These are phyloP conservation scores for Colaptes auratus DNA, from an alignment of 2,113 vertebrate genomes.

Conservation along the genomic window DNA sequence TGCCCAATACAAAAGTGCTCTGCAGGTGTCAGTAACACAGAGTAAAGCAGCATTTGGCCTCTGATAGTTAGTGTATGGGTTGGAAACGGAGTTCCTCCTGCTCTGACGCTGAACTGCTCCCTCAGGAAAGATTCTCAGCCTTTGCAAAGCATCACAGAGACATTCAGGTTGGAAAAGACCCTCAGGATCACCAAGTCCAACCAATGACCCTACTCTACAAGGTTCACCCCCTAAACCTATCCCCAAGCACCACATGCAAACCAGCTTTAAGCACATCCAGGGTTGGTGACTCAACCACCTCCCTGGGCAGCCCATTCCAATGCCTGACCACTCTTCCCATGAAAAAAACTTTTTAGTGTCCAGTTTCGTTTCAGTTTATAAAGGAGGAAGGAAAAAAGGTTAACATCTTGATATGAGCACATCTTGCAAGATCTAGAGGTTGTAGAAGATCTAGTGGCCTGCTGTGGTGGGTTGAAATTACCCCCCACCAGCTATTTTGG, in stretches of 20 bases:
- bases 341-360: too few species aligned
- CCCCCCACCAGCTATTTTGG: too few species aligned
- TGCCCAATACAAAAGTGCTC: background rate
- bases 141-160: background rate
- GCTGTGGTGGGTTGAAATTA: too few species aligned
- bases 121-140: background rate
- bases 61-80: background rate
- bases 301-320: too few species aligned
- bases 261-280: too few species aligned
- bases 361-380: background rate
- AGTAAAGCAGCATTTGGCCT: background rate
- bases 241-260: too few species aligned
- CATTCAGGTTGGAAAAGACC: too few species aligned
- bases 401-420: background rate
- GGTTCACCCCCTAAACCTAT: too few species aligned
- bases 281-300: too few species aligned
- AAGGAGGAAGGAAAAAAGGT: background rate
- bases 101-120: background rate
- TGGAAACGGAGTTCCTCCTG: background rate
- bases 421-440: background rate
- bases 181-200: too few species aligned
- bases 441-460: background rate
- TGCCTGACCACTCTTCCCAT: too few species aligned
- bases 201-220: too few species aligned
- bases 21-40: background rate